Percentiles rank a stretch among this genome's conserved stretches.
Conservation (phyloP, 2,797 vertebrate species). For the Sebastes baramenuke region DNA sequence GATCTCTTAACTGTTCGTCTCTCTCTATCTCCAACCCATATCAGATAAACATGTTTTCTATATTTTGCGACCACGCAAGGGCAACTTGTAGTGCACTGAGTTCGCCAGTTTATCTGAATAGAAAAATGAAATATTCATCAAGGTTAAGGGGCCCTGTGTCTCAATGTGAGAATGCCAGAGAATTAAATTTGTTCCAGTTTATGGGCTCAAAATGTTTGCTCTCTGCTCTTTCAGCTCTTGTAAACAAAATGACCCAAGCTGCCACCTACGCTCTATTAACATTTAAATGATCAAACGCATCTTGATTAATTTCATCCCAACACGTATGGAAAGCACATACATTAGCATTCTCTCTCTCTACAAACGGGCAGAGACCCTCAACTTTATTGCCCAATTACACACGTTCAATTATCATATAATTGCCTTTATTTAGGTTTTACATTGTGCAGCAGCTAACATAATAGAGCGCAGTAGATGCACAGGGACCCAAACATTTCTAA, state of each 20-base stretch:
- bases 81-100: constrained; percentile 23
- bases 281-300: constrained; percentile 49
- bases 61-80: constrained; percentile 13
- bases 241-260: constrained; percentile 26
- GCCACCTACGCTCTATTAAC: constrained; percentile 31
- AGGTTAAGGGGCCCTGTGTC: constrained; percentile 52
- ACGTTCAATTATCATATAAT: constrained; percentile 8
- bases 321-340: constrained; percentile 12
- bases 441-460: background rate
- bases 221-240: constrained; percentile 25
- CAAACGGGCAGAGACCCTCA: background rate
- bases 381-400: constrained; percentile 31
- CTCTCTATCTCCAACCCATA: background rate
- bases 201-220: constrained; percentile 53
- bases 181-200: constrained; percentile 63
- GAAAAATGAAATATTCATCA: constrained; percentile 75
- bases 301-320: constrained; percentile 35
- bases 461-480: constrained; percentile 15
- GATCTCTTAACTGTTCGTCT: background rate
- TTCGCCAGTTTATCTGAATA: constrained; percentile 47
- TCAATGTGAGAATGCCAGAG: constrained; percentile 41
- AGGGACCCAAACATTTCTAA: constrained; percentile 10
- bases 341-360: constrained; percentile 5
- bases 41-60: constrained; percentile 5
- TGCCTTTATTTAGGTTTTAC: constrained; percentile 25